These are phyloP conservation scores for Peucedramus taeniatus DNA, from an alignment of 2,113 vertebrate genomes.

Conservation along the genomic window DNA sequence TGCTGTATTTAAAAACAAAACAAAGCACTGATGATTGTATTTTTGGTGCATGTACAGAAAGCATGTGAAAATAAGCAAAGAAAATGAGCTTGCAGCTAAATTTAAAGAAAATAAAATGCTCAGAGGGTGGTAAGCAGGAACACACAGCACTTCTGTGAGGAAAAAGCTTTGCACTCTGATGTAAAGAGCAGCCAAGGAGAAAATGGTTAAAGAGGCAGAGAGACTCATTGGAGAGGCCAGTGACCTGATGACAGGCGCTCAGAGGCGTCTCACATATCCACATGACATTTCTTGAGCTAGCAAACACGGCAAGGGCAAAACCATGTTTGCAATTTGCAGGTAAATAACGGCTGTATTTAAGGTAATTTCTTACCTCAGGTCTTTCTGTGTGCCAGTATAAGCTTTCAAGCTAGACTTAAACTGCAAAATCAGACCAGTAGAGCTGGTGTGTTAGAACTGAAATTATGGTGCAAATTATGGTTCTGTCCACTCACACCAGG, in stretches of 20 bases:
- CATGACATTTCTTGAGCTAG: not conserved
- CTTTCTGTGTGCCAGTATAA: not conserved
- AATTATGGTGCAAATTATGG: not conserved
- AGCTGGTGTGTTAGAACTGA: not conserved
- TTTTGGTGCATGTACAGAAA: not conserved
- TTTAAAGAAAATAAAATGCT: not conserved
- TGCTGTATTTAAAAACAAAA: conserved; percentile 18
- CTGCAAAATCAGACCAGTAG: not conserved
- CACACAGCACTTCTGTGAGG: not conserved
- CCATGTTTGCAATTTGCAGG: not conserved
- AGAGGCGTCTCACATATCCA: not conserved
- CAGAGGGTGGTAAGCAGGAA: not conserved
- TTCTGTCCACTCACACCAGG: not conserved
- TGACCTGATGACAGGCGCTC: not conserved
- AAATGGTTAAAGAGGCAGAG: not conserved
- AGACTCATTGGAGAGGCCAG: not conserved
- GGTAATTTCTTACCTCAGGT: not conserved
- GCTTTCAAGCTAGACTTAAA: not conserved
- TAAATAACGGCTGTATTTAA: not conserved
- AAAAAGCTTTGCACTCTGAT: not conserved
- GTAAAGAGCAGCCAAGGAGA: conserved; percentile 27
- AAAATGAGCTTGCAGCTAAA: conserved; percentile 8
- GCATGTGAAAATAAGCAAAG: not conserved
- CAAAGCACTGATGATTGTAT: not conserved
- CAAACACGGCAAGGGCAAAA: not conserved